Evolutionary conservation across 1,140 invertebrate genomes (phyloP), one percentile per base, ranked within the genome.

Genomic region (Pseudobourletiella spinata): DNA sequence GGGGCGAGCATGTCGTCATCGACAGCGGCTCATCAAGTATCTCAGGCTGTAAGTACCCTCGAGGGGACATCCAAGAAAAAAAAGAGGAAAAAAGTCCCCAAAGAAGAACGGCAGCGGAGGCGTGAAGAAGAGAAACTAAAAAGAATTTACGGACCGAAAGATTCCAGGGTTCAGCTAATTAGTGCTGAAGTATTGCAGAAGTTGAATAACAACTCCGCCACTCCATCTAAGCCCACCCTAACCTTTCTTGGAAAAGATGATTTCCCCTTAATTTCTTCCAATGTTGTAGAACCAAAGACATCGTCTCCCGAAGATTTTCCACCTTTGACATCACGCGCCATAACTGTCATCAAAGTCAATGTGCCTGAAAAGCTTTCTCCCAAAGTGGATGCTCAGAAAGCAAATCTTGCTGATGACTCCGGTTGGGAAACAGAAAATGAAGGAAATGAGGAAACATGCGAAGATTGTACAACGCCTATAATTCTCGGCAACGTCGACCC

Each of bases 71-170:
- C n/a, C n/a, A n/a, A n/a, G n/a, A n/a, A n/a, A n/a, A n/a, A n/a
- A 18, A 64, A 64, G 25, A 68, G 64, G 43, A 65, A 66, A 30
- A 32, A 42, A 8, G 39, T 22, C 0, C 22, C 55, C n/a, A 66
- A 60, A 51, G 42, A 18, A 48, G 64, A 63, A 51, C 28, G 67
- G 32, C 8, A 39, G 32, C 6, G 22, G 11, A 54, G 48, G 26
- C 42, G 68, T 30, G 68, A 70, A 39, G 63, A 35, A 20, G 57
- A 57, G 51, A 35, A 30, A 26, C 58, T 64, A 11, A 58, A 65
- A 26, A 35, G 43, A 46, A 8, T 70, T 2, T 70, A 70, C 43
- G 43, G 44, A 32, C 62, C 62, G 4, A 70, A 70, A 52, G 65
- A 67, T 44, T 59, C 68, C 14, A 61, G 58, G 15, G 44, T 69